Percentiles rank a stretch among this genome's conserved stretches.
These are phyloP conservation scores for Polypedilum vanderplanki DNA, from an alignment of 1,140 invertebrate species.

Conservation along the genomic window DNA sequence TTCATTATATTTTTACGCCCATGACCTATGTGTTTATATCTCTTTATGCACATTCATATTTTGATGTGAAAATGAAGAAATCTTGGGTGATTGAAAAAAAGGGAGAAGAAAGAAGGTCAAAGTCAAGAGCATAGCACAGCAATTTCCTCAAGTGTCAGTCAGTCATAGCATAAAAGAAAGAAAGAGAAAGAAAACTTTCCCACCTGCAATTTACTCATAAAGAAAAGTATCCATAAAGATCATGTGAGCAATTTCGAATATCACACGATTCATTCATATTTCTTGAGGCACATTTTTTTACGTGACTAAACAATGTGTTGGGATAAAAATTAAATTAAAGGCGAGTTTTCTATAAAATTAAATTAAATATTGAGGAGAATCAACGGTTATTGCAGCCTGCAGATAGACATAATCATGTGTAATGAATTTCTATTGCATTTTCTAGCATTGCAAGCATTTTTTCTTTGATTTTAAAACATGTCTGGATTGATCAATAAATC, in stretches of 20 bases:
- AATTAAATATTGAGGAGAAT: not conserved
- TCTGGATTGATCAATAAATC: too few relatives aligned
- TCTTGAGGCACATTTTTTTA: not conserved
- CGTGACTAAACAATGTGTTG: not conserved
- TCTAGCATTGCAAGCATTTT: not conserved
- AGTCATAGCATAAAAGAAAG: not conserved
- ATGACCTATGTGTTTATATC: conserved; percentile 2
- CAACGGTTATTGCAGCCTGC: not conserved
- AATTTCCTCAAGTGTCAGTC: conserved; percentile 16
- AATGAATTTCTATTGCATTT: conserved; percentile 8
- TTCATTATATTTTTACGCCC: conserved; percentile 1
- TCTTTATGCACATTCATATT: not conserved
- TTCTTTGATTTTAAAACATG: too few relatives aligned
- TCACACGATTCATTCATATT: conserved; percentile 1
- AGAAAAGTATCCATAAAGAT: not conserved
- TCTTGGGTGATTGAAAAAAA: not conserved
- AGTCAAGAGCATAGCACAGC: conserved; percentile 21
- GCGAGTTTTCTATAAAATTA: not conserved
- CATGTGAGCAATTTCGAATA: conserved; percentile 13
- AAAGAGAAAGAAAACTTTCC: not conserved
- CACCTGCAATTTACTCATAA: conserved; percentile 6
- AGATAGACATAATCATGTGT: not conserved
- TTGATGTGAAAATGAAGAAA: not conserved
- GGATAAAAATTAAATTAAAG: not conserved
- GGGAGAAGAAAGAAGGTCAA: conserved; percentile 23